Conservation (phyloP, 2,113 vertebrate genomes). For the Perca schrenkii region DNA sequence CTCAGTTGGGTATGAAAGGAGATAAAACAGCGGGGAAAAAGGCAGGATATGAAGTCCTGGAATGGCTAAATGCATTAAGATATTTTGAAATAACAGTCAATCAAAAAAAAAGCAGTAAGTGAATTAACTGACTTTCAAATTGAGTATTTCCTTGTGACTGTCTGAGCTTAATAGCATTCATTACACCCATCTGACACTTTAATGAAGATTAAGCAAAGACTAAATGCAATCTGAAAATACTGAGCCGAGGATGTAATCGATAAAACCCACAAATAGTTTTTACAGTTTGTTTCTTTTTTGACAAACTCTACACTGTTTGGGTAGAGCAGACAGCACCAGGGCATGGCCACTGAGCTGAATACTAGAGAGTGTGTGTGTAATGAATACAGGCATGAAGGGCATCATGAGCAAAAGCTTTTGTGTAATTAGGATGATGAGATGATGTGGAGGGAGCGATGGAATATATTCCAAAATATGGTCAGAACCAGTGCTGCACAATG, state of each 20-base stretch:
- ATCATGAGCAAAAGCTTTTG: neutral
- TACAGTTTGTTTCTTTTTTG: too few species aligned
- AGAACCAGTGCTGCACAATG: neutral
- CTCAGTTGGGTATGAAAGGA: neutral
- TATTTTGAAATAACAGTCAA: neutral
- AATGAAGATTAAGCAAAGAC: neutral
- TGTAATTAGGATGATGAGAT: constrained; percentile 3
- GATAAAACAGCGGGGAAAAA: neutral
- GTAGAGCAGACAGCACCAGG: neutral
- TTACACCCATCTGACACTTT: neutral
- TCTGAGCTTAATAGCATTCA: neutral
- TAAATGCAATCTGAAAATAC: neutral
- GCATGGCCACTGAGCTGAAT: neutral
- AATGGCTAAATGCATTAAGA: neutral
- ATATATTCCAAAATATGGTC: neutral
- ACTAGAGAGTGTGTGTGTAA: neutral
- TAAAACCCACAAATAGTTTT: neutral
- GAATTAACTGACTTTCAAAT: neutral
- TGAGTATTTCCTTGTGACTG: neutral
- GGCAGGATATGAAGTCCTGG: neutral
- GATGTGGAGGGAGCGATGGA: too few species aligned
- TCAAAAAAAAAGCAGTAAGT: neutral
- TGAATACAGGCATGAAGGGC: neutral
- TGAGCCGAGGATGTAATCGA: neutral
- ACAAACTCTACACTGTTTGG: neutral